Evolutionary conservation across 2,888 invertebrate species (phyloP).

Genomic region (Ormyrus nitidulus): DNA sequence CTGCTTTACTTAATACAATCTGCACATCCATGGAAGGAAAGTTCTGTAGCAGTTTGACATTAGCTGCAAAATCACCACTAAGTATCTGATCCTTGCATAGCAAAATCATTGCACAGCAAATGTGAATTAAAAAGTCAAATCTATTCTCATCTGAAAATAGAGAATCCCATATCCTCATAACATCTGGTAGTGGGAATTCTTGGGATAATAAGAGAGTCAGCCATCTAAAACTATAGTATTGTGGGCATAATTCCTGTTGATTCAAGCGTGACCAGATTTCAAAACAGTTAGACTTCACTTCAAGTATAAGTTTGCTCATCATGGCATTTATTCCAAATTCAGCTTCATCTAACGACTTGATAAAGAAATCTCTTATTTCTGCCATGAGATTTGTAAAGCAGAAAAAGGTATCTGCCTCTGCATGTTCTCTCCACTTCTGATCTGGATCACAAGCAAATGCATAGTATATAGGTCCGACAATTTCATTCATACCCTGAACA

Average conservation of each 20-base stretch:
- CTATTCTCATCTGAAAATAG: constrained; percentile 92
- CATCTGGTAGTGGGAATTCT: constrained; percentile 98
- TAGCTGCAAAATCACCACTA: constrained; percentile 92
- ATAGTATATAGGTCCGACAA: constrained; percentile 98
- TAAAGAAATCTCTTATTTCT: constrained; percentile 98
- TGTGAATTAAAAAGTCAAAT: constrained; percentile 92
- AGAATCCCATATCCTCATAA: constrained; percentile 98
- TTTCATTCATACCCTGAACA: constrained; percentile 99
- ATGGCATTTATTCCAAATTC: constrained; percentile 93
- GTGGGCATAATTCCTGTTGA: constrained; percentile 91
- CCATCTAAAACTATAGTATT: constrained; percentile 98
- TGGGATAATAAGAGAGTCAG: constrained; percentile 95
- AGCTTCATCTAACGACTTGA: constrained; percentile 95
- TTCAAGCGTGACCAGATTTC: constrained; percentile 86
- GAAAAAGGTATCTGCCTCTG: constrained; percentile 98
- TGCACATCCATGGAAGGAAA: constrained; percentile 94
- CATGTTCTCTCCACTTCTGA: constrained; percentile 87
- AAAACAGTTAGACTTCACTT: constrained; percentile 86
- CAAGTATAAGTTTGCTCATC: constrained; percentile 89
- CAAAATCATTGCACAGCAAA: constrained; percentile 99
- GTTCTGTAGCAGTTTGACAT: constrained; percentile 95
- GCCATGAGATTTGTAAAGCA: constrained; percentile 99
- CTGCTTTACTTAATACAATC: constrained; percentile 87
- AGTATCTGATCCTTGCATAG: constrained; percentile 89
- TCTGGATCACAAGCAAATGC: constrained; percentile 95